Base-by-base conservation (phyloP, 2,797 vertebrate species). In the Micrastur ruficollis region DNA sequence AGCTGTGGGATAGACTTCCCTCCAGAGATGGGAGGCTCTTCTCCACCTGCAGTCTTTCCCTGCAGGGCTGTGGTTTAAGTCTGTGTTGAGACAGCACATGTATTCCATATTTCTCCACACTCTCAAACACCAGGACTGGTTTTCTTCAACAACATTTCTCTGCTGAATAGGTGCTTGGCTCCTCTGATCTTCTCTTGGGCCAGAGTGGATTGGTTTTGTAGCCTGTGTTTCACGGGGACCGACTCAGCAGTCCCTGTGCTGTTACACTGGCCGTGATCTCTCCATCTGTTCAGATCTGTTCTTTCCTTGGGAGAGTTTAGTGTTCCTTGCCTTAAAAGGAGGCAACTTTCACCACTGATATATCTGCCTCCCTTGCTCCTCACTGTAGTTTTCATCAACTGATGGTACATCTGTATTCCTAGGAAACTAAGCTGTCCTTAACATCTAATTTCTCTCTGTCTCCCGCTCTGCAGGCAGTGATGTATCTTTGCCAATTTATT, bases 361-460 rank as follows among this genome's bases (percentile, higher is more conserved):
- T 21, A 90, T 97, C 90, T 94, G 36, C 82, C 91, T 74, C 55
- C 76, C 50, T 75, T 80, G 61, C 59, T 66, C 52, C 81, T 90
- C 2, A 3, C 78, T 7, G 55, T 61, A 73, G 78, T 91, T 95
- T 95, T 96, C 91, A 82, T 93, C 86, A 92, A 10, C 74, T 70
- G 62, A 75, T 78, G 93, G 72, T 62, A 81, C 95, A 96, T 97
- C 92, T 96, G 91, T 92, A 94, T 96, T 96, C 96, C 94, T 73
- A 40, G 86, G 91, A 84, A 96, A 91, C 79, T 63, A 52, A 81
- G 81, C 94, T 46, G 40, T 55, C 79, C 88, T 75, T 65, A 92
- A 14, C 68, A 72, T 78, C 67, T 68, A 66, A 96, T 97, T 93
- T 90, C 90, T 97, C 95, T 95, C 90, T 97, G 95, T 95, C 97